A percentile compares a stretch with the other conserved stretches of the same genome.
These are phyloP conservation scores for Fregata magnificens DNA, from an alignment of 2,113 vertebrate species.

Conservation along the genomic window DNA sequence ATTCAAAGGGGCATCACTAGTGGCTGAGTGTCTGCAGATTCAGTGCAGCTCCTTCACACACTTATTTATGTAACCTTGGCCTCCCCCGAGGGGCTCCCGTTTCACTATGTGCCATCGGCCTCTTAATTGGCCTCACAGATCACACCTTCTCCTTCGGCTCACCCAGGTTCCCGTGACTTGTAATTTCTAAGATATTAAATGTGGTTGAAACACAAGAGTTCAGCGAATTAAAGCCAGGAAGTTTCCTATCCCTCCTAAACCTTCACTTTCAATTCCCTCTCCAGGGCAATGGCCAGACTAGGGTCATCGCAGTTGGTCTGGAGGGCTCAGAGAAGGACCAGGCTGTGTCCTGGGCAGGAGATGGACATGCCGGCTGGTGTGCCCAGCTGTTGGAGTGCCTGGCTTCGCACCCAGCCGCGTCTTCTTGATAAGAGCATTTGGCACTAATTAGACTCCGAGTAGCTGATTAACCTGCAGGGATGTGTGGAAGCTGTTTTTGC, in stretches of 20 bases:
- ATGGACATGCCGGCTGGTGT: background rate
- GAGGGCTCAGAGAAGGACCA: background rate
- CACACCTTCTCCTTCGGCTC: constrained; percentile 10
- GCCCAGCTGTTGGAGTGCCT: background rate
- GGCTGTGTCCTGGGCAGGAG: background rate
- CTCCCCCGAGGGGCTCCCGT: constrained; percentile 23
- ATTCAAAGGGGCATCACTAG: constrained; percentile 28
- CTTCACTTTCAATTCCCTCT: background rate
- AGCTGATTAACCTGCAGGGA: background rate
- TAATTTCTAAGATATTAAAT: constrained; percentile 69
- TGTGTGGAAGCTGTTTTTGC: background rate
- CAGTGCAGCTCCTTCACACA: constrained; percentile 34
- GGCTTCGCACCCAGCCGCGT: background rate
- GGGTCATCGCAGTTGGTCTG: background rate
- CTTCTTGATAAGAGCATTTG: background rate
- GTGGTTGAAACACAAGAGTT: constrained; percentile 43
- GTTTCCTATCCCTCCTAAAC: background rate
- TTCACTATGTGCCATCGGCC: constrained; percentile 10
- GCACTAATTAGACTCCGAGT: background rate
- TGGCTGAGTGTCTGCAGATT: constrained; percentile 38
- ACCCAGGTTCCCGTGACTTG: background rate
- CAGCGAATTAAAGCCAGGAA: constrained; percentile 43
- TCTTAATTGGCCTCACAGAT: constrained; percentile 54
- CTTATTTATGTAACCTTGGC: constrained; percentile 61
- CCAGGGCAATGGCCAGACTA: background rate